Evolutionary conservation across 2,888 invertebrate genomes (phyloP).

Genomic region (Clanis bilineata): DNA sequence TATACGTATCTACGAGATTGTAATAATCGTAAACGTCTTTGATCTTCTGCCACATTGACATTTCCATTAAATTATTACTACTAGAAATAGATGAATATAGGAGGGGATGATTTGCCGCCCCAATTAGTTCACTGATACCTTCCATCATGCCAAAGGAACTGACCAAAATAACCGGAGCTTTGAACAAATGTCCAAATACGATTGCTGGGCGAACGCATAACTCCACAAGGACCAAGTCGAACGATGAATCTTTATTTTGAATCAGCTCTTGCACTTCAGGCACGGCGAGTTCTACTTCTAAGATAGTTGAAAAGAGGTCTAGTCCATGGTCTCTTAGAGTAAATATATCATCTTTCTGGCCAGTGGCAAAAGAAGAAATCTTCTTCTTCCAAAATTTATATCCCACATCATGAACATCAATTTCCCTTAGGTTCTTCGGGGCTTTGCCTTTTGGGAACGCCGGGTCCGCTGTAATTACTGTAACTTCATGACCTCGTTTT

Average conservation of each 20-base stretch:
- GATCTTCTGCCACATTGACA: constrained; percentile 28
- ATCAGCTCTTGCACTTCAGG: constrained; percentile 35
- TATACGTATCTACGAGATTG: background rate
- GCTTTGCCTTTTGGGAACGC: constrained; percentile 33
- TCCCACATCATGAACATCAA: constrained; percentile 49
- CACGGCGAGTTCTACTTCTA: constrained; percentile 18
- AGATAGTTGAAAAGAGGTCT: background rate
- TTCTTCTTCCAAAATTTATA: constrained; percentile 32
- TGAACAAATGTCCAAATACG: constrained; percentile 40
- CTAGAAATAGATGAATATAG: constrained; percentile 36
- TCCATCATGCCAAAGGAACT: constrained; percentile 42
- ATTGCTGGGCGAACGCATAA: constrained; percentile 34
- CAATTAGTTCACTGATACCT: constrained; percentile 32
- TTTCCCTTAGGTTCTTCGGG: constrained; percentile 52
- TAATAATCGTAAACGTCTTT: constrained; percentile 17
- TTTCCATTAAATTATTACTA: constrained; percentile 27
- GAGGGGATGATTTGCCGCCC: constrained; percentile 40
- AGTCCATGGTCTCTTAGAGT: background rate
- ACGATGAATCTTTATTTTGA: constrained; percentile 31
- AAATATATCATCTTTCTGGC: constrained; percentile 10
- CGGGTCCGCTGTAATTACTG: constrained; percentile 56
- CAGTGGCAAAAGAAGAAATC: constrained; percentile 17
- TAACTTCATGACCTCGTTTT: constrained; percentile 59
- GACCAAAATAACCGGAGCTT: constrained; percentile 50
- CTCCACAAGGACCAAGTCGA: constrained; percentile 52